phyloP scores from a whole-genome alignment of 2,113 vertebrate species.

The Rattus rattus region DNA sequence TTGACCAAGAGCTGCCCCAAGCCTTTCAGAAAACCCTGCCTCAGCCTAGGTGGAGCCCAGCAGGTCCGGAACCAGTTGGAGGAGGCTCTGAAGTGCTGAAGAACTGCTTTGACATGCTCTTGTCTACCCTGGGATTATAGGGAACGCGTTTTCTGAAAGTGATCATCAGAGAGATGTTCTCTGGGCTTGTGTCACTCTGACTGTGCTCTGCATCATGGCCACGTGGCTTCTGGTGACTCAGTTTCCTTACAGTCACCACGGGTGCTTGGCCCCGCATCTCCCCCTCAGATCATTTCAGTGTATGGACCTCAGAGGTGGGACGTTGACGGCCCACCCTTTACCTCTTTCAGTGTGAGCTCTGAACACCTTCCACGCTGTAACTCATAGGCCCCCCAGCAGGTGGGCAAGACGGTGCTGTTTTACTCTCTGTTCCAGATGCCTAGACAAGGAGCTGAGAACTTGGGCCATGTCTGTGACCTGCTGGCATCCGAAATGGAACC shows the following conservation, averaged over 20 bases:
- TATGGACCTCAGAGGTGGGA: not conserved
- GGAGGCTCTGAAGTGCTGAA: not conserved
- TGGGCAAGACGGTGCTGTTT: not conserved
- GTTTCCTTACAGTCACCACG: not conserved
- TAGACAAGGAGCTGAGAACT: not conserved
- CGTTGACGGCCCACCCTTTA: not conserved
- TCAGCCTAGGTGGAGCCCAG: not conserved
- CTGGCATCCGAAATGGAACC: not conserved
- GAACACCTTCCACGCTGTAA: not conserved
- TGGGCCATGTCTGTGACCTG: not conserved
- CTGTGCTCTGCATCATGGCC: not conserved
- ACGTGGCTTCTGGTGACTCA: not conserved
- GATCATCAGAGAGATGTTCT: not conserved
- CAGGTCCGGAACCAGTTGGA: not conserved
- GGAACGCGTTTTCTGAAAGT: not conserved
- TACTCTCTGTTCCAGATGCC: not conserved
- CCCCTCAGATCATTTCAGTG: not conserved
- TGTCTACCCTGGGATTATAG: not conserved
- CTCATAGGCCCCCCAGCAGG: not conserved
- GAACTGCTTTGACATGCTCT: conserved; percentile 3
- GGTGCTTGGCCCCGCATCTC: not conserved
- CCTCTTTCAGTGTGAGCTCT: not conserved
- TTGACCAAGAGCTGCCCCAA: not conserved
- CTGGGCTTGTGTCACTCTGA: not conserved
- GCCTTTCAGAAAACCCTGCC: not conserved